Percentiles rank a stretch among this genome's conserved stretches.
These are phyloP conservation scores for Ashinkailepas kermadecensis DNA, from an alignment of 2,888 invertebrate species.

Conservation along the genomic window DNA sequence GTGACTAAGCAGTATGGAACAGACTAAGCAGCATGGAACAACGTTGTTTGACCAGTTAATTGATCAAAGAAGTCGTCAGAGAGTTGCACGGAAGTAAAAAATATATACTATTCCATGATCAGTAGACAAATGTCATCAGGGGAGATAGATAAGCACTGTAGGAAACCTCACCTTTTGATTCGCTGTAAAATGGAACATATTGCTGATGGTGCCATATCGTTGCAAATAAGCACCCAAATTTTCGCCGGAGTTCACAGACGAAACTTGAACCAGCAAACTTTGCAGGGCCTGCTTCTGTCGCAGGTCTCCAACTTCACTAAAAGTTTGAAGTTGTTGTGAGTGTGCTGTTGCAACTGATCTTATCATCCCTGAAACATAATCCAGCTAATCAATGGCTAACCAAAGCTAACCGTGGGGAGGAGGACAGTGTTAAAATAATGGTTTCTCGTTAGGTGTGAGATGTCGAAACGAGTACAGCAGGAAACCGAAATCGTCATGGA, in stretches of 20 bases:
- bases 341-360: background rate
- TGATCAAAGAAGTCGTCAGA: too few species aligned
- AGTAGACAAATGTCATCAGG: too few species aligned
- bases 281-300: background rate
- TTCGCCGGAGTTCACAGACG: background rate
- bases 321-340: background rate
- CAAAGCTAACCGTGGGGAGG: background rate
- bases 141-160: too few species aligned
- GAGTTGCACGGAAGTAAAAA: background rate
- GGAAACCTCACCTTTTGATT: background rate
- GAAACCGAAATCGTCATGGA: too few species aligned
- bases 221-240: background rate
- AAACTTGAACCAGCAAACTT: background rate
- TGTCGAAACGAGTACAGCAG: too few species aligned
- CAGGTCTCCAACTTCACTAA: background rate
- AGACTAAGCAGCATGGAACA: too few species aligned
- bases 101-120: background rate
- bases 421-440: background rate
- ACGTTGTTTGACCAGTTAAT: too few species aligned
- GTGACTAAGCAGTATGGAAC: background rate
- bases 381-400: background rate
- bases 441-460: too few species aligned
- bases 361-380: background rate
- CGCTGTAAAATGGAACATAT: background rate
- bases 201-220: background rate